Conservation (phyloP, 1,140 invertebrate genomes). For the Pseudomyrmex pallidus region DNA sequence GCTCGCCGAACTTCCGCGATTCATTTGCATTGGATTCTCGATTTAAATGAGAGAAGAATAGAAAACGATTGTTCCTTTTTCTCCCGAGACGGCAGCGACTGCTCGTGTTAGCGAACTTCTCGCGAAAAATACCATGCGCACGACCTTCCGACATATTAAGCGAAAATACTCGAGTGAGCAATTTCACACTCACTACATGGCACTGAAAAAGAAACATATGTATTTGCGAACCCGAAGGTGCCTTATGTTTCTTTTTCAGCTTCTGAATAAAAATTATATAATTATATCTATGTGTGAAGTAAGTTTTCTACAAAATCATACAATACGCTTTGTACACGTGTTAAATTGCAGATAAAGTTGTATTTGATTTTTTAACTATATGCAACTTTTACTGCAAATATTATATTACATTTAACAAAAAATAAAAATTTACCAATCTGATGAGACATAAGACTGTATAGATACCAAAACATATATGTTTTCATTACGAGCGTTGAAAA, state of each 20-base stretch:
- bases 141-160: constrained; percentile 34
- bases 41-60: constrained; percentile 39
- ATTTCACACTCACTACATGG: constrained; percentile 1
- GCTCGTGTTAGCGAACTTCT: constrained; percentile 22
- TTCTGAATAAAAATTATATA: not conserved
- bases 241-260: not conserved
- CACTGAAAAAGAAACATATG: not conserved
- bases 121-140: not conserved
- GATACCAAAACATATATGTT: not conserved
- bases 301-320: not conserved
- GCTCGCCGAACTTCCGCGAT: not conserved
- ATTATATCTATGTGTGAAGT: not conserved
- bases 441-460: not conserved
- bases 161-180: not conserved
- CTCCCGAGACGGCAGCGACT: constrained; percentile 5
- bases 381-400: not conserved
- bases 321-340: too few relatives aligned
- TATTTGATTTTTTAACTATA: not conserved
- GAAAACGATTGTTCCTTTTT: constrained; percentile 40
- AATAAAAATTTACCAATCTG: not conserved
- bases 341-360: not conserved
- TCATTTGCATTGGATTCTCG: constrained; percentile 44
- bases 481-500: not conserved
- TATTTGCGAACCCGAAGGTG: too few relatives aligned
- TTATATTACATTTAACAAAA: not conserved